Evolutionary conservation across 2,888 invertebrate species (phyloP).

Genomic region (Argyresthia goedartella): DNA sequence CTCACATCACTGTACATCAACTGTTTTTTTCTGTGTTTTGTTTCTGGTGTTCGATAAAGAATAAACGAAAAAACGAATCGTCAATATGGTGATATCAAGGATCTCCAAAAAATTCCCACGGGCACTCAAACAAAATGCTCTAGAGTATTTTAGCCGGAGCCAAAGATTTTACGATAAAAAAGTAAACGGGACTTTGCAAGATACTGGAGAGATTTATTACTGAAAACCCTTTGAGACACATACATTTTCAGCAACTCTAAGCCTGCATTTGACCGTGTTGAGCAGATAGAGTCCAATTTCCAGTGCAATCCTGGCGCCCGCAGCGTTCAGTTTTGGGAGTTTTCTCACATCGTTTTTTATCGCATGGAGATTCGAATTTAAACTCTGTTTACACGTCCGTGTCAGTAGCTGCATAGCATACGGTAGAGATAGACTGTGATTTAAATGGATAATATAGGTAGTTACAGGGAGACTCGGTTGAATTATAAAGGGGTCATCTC

Average conservation of each 20-base stretch:
- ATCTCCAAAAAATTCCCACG: neutral
- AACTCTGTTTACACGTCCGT: no score
- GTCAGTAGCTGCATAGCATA: no score
- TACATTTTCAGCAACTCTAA: neutral
- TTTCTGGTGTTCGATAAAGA: no score
- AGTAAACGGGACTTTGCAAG: neutral
- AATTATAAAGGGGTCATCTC: no score
- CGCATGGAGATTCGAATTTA: neutral
- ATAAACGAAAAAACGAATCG: no score
- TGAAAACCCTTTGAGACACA: neutral
- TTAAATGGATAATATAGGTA: no score
- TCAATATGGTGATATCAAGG: neutral
- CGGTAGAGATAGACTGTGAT: no score
- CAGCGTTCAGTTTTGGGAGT: no score
- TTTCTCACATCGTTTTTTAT: neutral
- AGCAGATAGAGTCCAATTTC: neutral
- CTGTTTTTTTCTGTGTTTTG: no score
- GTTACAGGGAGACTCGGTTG: no score
- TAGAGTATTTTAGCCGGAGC: slow-evolving; percentile 2
- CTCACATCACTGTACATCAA: no score
- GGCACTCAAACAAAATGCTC: neutral
- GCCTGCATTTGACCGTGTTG: neutral
- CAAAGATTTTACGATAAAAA: slow-evolving; percentile 2
- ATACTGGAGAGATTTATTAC: neutral
- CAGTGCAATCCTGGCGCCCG: neutral